Base-by-base conservation (phyloP, 2,113 vertebrate species). In the Ciconia maguari region DNA sequence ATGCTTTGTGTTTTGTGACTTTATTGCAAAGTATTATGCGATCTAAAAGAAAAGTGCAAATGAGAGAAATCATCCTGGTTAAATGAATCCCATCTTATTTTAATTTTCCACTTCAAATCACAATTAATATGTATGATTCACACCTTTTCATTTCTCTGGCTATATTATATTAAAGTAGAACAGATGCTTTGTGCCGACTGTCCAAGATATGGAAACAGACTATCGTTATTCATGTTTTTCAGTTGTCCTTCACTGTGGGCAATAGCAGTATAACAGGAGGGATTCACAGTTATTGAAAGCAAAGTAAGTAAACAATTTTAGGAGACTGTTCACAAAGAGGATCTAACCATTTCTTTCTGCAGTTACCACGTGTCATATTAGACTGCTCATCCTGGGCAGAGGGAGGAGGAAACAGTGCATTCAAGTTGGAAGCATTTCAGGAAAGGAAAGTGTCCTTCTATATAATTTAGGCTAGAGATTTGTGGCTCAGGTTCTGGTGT, bases 51-150 rank as follows among this genome's bases (percentile, higher is more conserved):
- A 71, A 94, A 92, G 88, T 66, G 72, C 60, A 75, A 87, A 64
- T 3, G 18, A 84, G 38, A 58, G 44, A 93, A 92, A 83, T 91
- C 44, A 69, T 69, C 57, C 82, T 91, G 76, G 74, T 65, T 76
- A 90, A 95, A 87, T 76, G 25, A 34, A 83, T 79, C 12, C 58
- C 27, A 57, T 91, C 87, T 71, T 87, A 85, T 65, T 94, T 94
- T 90, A 96, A 96, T 96, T 96, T 97, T 94, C 84, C 78, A 86
- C 89, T 92, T 94, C 78, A 91, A 95, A 68, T 89, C 64, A 83
- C 76, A 84, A 90, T 86, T 94, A 83, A 68, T 88, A 85, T 66
- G 58, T 72, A 88, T 93, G 88, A 87, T 92, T 95, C 89, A 87
- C 81, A 92, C 87, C 54, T 94, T 92, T 95, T 87, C 16, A 38